A percentile compares a stretch with the other conserved stretches of the same genome.
Evolutionary conservation across 2,888 invertebrate species (phyloP).

Genomic region (Osmoderma eremita): DNA sequence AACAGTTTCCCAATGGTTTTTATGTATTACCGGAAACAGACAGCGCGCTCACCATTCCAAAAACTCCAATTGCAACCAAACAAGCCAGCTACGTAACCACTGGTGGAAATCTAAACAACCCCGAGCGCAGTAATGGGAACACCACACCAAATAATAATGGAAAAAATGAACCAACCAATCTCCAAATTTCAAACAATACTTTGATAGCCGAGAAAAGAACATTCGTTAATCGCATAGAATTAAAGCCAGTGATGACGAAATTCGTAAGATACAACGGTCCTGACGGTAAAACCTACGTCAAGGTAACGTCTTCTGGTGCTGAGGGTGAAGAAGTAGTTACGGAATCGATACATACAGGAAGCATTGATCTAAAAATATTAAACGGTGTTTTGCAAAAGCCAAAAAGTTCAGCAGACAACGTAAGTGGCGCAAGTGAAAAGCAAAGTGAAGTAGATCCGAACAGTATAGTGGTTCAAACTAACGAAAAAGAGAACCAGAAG

Average conservation of each 20-base stretch:
- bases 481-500: slow-evolving; percentile 28
- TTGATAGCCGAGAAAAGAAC: slow-evolving; percentile 7
- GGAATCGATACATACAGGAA: slow-evolving; percentile 15
- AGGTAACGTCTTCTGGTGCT: slow-evolving; percentile 1
- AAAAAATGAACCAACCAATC: background rate
- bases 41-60: background rate
- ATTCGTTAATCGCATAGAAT: slow-evolving; percentile 23
- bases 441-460: slow-evolving; percentile 8
- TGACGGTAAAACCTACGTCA: slow-evolving; percentile 14
- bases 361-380: slow-evolving; percentile 18
- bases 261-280: slow-evolving; percentile 5
- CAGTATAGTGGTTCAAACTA: slow-evolving; percentile 9
- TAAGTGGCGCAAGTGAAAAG: background rate
- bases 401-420: background rate
- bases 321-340: slow-evolving; percentile 10
- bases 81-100: background rate
- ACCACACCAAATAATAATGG: background rate
- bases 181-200: slow-evolving; percentile 6
- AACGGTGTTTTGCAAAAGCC: slow-evolving; percentile 20
- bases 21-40: slow-evolving; percentile 1
- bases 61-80: background rate
- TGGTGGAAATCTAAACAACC: too few species aligned
- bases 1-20: slow-evolving; percentile 30
- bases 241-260: slow-evolving; percentile 19
- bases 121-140: background rate